Conservation (phyloP, 2,797 vertebrate species). For the Mareca strepera region DNA sequence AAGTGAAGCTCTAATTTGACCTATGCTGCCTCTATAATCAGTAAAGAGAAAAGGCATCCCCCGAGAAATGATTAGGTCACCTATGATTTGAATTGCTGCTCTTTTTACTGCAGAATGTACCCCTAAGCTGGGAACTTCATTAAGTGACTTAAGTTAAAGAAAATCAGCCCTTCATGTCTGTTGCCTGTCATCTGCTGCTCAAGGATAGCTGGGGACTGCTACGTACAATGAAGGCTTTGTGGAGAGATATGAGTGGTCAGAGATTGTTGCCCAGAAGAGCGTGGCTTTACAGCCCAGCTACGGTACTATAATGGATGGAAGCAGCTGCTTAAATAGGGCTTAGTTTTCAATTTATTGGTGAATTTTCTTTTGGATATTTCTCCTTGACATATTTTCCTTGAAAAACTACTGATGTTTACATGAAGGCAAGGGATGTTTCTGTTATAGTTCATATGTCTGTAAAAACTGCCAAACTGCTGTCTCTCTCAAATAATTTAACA, state of each 20-base stretch:
- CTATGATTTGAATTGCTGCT: conserved; percentile 27
- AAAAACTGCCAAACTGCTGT: conserved; percentile 39
- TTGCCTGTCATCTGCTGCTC: neutral
- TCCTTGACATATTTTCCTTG: conserved; percentile 31
- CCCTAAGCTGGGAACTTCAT: neutral
- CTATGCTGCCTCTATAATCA: conserved; percentile 51
- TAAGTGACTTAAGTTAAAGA: neutral
- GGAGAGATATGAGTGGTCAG: neutral
- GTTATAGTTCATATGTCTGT: conserved; percentile 25
- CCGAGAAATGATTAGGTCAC: conserved; percentile 45
- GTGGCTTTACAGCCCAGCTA: neutral
- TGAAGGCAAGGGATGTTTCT: conserved; percentile 11
- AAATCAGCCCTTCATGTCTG: neutral
- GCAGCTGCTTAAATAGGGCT: conserved; percentile 27
- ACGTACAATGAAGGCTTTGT: neutral
- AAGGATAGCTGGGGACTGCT: neutral
- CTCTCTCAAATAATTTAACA: conserved; percentile 24
- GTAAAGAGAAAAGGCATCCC: conserved; percentile 51
- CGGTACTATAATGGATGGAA: neutral
- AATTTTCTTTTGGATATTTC: conserved; percentile 15
- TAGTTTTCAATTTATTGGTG: conserved; percentile 4
- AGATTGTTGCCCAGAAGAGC: neutral
- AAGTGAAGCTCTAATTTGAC: conserved; percentile 59
- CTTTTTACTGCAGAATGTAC: neutral
- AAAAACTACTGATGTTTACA: conserved; percentile 2